Evolutionary conservation across 2,797 vertebrate genomes (phyloP).

Genomic region (Sebastolobus alascanus): DNA sequence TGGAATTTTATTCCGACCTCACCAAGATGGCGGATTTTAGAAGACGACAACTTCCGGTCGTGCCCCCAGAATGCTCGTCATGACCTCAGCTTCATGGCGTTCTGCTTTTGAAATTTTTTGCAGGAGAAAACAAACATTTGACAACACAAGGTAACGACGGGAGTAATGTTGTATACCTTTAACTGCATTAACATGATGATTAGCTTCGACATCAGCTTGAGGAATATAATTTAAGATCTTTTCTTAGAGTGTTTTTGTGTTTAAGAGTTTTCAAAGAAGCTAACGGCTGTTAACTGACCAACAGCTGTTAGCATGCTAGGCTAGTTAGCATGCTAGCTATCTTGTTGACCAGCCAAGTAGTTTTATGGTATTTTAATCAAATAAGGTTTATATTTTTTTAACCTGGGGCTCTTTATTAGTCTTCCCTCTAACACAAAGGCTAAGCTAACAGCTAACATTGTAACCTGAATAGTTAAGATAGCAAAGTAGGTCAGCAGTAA

Average conservation of each 20-base stretch:
- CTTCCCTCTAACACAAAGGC: neutral
- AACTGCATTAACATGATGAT: accelerated
- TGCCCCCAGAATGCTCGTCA: slow-evolving; percentile 49
- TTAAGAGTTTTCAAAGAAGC: neutral
- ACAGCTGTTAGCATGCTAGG: slow-evolving; percentile 17
- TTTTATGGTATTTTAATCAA: neutral
- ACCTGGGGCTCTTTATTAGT: accelerated
- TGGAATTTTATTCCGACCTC: slow-evolving; percentile 40
- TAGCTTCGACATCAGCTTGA: too few species aligned
- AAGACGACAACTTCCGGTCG: slow-evolving; percentile 62
- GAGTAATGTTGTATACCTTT: accelerated
- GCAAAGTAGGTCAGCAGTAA: slow-evolving; percentile 53
- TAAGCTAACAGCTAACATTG: neutral
- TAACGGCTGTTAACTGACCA: neutral
- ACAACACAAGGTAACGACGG: slow-evolving; percentile 19
- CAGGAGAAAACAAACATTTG: slow-evolving; percentile 16
- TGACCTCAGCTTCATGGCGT: slow-evolving; percentile 60
- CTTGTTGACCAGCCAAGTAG: neutral
- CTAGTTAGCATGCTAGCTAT: neutral
- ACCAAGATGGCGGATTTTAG: slow-evolving; percentile 67
- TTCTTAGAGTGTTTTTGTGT: neutral
- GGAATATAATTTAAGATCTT: accelerated
- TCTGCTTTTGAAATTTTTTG: slow-evolving; percentile 34
- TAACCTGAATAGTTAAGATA: slow-evolving; percentile 23
- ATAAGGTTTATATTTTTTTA: neutral